Base-by-base conservation (phyloP, 1,140 invertebrate species). In the Babylonia areolata region DNA sequence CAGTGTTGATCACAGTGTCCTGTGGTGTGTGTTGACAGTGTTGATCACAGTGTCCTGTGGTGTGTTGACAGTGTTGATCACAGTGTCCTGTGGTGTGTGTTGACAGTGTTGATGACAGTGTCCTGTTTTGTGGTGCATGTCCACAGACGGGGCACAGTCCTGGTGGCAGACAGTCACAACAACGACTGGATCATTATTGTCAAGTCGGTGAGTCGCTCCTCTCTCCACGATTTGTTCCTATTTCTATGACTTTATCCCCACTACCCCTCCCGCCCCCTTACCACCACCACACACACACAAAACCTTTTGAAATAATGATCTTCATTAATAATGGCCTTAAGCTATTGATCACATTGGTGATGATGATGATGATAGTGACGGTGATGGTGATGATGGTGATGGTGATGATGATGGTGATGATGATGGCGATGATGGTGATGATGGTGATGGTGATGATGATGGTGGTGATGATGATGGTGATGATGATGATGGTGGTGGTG, bases 141-240 rank as follows among this genome's bases (percentile, higher is more conserved):
- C 42, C 73, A 15, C 86, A 93, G 91, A 73, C 87, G 91, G 37
- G 90, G 90, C 1, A 90, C 91, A 1, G 86, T 93, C 31, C 82
- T 93, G 3, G 90, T 92, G 1, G 81, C 81, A 58, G 91, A 93
- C 84, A 93, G 91, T 64, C 84, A 75, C 15, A 84, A 89, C 0
- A 91, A 83, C 64, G 92, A 92, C 40, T 93, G 92, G 92, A 89
- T 93, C 46, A 90, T 92, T 85, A 91, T 93, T 17, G 88, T 93
- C 0, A 93, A 93, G 87, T 93, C 93, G 73, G 93, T 92, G 87
- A 89, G 91, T 15, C 42, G 42, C 15, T 46, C 5, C 15, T 46
- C 42, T 6, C 42, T 46, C 5, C 42, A 46, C 42, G 15, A 46
- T 6, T 46, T 15, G 42, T 46, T 15, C 5, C 42, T 6, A 15